These are phyloP conservation scores for Myotis vivesi DNA, from an alignment of 2,797 vertebrate genomes.

Conservation along the genomic window DNA sequence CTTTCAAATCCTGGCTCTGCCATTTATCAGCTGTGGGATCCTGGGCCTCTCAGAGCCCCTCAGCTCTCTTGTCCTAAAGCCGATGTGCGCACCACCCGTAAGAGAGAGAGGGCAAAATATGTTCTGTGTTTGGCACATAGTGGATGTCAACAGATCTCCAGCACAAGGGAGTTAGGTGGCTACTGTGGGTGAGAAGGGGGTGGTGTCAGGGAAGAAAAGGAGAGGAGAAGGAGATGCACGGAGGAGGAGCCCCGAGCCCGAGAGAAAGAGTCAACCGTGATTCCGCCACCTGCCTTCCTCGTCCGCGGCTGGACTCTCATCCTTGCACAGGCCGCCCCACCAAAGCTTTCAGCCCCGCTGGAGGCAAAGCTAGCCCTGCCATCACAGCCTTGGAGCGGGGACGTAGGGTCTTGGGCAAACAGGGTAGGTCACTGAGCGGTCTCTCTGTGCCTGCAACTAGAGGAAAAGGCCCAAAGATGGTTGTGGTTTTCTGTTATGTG, in stretches of 20 bases:
- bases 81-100: neutral
- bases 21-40: neutral
- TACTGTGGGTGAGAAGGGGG: neutral
- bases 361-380: neutral
- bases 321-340: neutral
- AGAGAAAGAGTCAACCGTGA: neutral
- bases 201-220: neutral
- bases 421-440: neutral
- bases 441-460: neutral
- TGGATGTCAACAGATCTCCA: neutral
- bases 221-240: neutral
- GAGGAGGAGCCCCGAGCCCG: neutral
- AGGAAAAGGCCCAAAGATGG: neutral
- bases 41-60: neutral
- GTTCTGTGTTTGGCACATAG: neutral
- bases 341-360: neutral
- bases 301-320: neutral
- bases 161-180: neutral
- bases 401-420: accelerated
- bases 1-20: neutral
- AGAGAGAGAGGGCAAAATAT: neutral
- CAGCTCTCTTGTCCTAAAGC: neutral
- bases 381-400: neutral
- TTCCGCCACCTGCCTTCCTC: neutral
- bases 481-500: neutral